Evolutionary conservation across 37 sponge, comb jelly and placozoan genomes (phyloP).

Genomic region (Hexactinellida sp.): DNA sequence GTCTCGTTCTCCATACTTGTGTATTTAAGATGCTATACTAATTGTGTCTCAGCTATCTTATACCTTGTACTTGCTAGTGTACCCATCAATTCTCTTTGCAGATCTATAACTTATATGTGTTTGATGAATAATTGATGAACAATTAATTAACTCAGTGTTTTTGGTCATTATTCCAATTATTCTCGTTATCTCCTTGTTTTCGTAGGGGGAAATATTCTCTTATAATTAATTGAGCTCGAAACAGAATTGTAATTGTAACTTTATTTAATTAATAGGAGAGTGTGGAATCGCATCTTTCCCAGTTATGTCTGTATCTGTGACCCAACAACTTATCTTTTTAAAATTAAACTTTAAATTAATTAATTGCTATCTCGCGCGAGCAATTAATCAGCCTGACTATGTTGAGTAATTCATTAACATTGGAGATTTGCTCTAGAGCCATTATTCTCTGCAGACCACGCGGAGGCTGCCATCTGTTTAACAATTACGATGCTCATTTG

Average conservation of each 20-base stretch:
- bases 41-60: no score
- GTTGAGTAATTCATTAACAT: background rate
- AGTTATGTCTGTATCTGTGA: background rate
- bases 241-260: background rate
- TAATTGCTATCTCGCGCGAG: background rate
- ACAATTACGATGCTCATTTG: background rate
- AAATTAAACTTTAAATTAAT: background rate
- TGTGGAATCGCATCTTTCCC: background rate
- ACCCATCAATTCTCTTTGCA: background rate
- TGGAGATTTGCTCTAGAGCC: background rate
- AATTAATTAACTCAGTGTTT: conserved; percentile 5
- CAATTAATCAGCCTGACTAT: background rate
- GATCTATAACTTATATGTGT: background rate
- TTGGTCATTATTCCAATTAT: background rate
- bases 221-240: background rate
- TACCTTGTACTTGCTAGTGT: no score
- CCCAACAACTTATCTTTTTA: background rate
- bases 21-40: no score
- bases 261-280: background rate
- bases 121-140: background rate
- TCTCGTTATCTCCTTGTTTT: background rate
- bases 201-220: background rate
- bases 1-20: no score
- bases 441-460: background rate
- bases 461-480: background rate